Conservation (phyloP, 2,797 vertebrate genomes). For the Acanthis flammea region DNA sequence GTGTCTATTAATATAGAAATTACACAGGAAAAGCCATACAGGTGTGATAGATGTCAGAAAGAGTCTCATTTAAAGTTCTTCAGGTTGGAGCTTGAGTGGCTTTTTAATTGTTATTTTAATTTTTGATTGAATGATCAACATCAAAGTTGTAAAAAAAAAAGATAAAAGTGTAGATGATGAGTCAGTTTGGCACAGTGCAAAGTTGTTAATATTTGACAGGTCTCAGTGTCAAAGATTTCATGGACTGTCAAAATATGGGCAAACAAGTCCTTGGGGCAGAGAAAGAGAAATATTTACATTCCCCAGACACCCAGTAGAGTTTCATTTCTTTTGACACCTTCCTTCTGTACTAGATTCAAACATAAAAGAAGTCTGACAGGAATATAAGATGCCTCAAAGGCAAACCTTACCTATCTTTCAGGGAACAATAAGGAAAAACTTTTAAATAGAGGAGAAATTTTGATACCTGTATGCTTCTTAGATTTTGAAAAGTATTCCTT, state of each 20-base stretch:
- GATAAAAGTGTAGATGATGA: slow-evolving; percentile 73
- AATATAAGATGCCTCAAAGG: slow-evolving; percentile 83
- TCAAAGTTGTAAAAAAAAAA: slow-evolving; percentile 46
- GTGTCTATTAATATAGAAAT: background rate
- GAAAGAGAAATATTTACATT: slow-evolving; percentile 88
- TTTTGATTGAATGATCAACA: slow-evolving; percentile 71
- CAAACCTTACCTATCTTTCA: slow-evolving; percentile 76
- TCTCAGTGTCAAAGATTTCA: slow-evolving; percentile 87
- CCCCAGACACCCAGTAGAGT: slow-evolving; percentile 77
- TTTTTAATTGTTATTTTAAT: slow-evolving; percentile 32
- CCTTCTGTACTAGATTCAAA: slow-evolving; percentile 80
- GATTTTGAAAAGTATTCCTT: slow-evolving; percentile 6
- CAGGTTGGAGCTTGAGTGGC: background rate
- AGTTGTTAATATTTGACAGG: slow-evolving; percentile 85
- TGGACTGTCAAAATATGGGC: slow-evolving; percentile 86
- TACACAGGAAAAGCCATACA: background rate
- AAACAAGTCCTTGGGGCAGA: slow-evolving; percentile 84
- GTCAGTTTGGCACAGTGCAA: slow-evolving; percentile 72
- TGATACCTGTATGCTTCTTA: background rate
- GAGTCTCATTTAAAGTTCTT: slow-evolving; percentile 15
- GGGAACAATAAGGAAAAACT: slow-evolving; percentile 47
- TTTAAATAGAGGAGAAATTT: background rate
- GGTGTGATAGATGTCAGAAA: background rate
- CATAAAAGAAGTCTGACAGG: slow-evolving; percentile 82
- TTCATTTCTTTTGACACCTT: slow-evolving; percentile 90